Base-by-base conservation (phyloP, 2,888 invertebrate genomes). In the Hofmannophila pseudospretella region DNA sequence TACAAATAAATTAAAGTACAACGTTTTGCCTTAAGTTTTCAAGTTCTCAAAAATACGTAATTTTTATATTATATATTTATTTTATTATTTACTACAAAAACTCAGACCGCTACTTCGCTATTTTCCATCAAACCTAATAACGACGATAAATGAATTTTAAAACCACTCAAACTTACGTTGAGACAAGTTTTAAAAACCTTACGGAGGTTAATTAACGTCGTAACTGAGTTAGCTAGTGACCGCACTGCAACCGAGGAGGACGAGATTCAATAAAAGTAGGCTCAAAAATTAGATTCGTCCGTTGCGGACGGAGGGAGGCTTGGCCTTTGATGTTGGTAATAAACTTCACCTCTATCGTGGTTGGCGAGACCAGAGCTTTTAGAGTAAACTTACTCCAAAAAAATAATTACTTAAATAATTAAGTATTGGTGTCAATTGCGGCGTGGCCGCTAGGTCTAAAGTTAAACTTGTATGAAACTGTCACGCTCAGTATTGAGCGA, bases 241-340 rank as follows among this genome's bases (percentile, higher is more conserved):
- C 51, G 54, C 28, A 53, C 40, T 48, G n/a, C 23, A n/a, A n/a
- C 16, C 5, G 5, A 22, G 44, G 44, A 49, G 44, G 47, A 47
- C 49, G 46, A 50, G 51, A 47, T 46, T 51, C 54, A 60, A 66
- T 67, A 65, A 73, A 72, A 70, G 57, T 67, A 54, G 58, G 50
- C 53, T 44, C 70, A 79, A 80, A 80, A 82, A 80, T 82, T 80
- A 71, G 71, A 80, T 80, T 81, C 52, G 58, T 60, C 52, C 28
- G 11, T 8, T 23, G 37, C 35, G 51, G 49, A 41, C 14, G 4
- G 44, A 54, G 61, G 58, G 61, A 61, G 51, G 51, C 58, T 67
- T 59, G 51, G 53, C 62, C 78, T 80, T 81, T 81, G 77, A 80
- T 67, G 67, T 58, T 34, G 32, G 32, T 70, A 74, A 78, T 67